These are phyloP conservation scores for Calameuta pallipes DNA, from an alignment of 2,888 invertebrate species.

Conservation along the genomic window DNA sequence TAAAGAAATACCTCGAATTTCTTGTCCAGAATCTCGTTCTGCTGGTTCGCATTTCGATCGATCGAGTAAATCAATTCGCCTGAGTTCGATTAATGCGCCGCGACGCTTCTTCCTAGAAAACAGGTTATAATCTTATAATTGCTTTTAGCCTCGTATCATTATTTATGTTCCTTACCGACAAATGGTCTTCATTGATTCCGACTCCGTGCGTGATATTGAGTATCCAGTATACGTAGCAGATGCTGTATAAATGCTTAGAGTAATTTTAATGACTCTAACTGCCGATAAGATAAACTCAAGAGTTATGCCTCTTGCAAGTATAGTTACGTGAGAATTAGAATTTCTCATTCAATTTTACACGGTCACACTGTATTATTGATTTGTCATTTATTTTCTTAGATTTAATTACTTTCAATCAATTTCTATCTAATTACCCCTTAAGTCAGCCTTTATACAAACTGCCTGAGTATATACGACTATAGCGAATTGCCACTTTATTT, in stretches of 20 bases:
- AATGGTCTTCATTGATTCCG: conserved; percentile 36
- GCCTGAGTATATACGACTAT: neutral
- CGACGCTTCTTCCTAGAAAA: conserved; percentile 21
- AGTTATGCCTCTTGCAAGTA: neutral
- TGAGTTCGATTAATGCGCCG: conserved; percentile 11
- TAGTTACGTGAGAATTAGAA: neutral
- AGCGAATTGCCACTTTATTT: neutral
- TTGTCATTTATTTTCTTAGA: neutral
- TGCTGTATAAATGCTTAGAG: neutral
- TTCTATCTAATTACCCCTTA: neutral
- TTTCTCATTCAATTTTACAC: neutral
- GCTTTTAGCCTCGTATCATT: conserved; percentile 28
- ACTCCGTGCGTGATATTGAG: conserved; percentile 16
- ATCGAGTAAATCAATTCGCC: conserved; percentile 38
- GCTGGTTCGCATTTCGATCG: neutral
- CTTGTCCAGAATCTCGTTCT: neutral
- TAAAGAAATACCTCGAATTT: neutral
- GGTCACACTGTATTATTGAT: neutral
- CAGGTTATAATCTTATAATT: conserved; percentile 23
- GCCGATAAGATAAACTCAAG: neutral
- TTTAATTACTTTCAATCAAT: neutral
- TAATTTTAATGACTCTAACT: neutral
- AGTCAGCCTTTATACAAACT: neutral
- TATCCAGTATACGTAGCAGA: neutral
- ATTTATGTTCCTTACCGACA: conserved; percentile 31